Base-by-base conservation (phyloP, 2,113 vertebrate genomes). In the Lagopus muta region DNA sequence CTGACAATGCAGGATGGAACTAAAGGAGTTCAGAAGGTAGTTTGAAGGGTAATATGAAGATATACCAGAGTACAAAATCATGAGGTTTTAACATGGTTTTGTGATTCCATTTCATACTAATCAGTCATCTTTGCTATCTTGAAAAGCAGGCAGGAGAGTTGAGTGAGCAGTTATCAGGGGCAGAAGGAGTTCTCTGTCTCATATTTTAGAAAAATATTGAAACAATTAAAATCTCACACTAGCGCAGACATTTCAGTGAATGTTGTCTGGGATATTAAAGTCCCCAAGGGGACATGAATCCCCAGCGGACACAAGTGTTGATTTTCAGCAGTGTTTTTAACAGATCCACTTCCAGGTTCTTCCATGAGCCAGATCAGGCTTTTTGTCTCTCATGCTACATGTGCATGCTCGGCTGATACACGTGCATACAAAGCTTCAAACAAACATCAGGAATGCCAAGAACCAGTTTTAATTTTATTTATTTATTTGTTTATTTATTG, bases 401-500 rank as follows among this genome's bases (percentile, higher is more conserved):
- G 10, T 27, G 42, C 0, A 1, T 52, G 47, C 20, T 5, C 50
- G 50, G 45, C 45, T 60, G 64, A 6, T 65, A 40, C 24, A 10
- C 0, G 0, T 22, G 15, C 19, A 7, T 8, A 12, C 1, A 1
- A 7, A 15, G 17, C 36, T 77, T n/a, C 43, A 65, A 47, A 78
- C 73, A 54, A 36, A 9, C 25, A 55, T 11, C 22, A 43, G 34
- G 13, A 38, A 24, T 48, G 13, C 21, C 42, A 47, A 72, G 43
- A 57, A 21, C 0, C 11, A 65, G 16, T 1, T 5, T 43, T 50
- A 16, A 12, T 4, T 50, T 50, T 24, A 50, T 48, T 47, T 47
- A 21, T 48, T 45, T 48, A 48, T 22, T 13, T 82, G 45, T 78
- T 32, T 32, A 38, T 38, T 38, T 38, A 38, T 38, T 54, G 3